These are phyloP conservation scores for Danaus chrysippus DNA, from an alignment of 2,888 invertebrate genomes.

Conservation along the genomic window DNA sequence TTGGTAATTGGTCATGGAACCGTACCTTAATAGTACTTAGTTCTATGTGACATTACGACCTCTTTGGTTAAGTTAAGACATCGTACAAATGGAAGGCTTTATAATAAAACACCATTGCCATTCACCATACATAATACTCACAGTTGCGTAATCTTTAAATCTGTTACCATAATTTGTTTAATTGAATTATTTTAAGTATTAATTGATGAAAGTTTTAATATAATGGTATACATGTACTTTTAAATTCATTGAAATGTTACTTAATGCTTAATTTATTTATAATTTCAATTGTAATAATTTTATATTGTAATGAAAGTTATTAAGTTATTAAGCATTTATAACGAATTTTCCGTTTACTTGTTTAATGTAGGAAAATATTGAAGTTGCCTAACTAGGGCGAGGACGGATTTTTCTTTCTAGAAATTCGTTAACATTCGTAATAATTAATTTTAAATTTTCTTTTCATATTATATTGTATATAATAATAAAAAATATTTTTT, in stretches of 20 bases:
- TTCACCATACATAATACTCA: background rate
- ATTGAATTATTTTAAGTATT: no score
- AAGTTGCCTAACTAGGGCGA: background rate
- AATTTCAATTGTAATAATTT: no score
- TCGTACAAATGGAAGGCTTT: background rate
- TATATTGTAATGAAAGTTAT: no score
- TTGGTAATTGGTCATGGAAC: background rate
- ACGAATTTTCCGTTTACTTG: background rate
- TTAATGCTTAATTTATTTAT: no score
- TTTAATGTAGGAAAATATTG: background rate
- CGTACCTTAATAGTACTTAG: background rate
- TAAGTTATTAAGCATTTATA: background rate
- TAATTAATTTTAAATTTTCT: background rate
- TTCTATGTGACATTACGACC: conserved; percentile 4
- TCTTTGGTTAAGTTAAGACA: conserved; percentile 4
- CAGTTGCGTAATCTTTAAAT: no score
- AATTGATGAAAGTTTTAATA: no score
- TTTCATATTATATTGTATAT: background rate
- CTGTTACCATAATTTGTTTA: no score
- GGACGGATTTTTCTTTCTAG: background rate
- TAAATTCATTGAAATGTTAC: no score
- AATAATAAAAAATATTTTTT: background rate
- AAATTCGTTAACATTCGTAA: background rate
- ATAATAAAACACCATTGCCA: background rate
- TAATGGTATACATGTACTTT: no score